Evolutionary conservation across 1,140 invertebrate species (phyloP).

Genomic region (Caenorhabditis briggsae): DNA sequence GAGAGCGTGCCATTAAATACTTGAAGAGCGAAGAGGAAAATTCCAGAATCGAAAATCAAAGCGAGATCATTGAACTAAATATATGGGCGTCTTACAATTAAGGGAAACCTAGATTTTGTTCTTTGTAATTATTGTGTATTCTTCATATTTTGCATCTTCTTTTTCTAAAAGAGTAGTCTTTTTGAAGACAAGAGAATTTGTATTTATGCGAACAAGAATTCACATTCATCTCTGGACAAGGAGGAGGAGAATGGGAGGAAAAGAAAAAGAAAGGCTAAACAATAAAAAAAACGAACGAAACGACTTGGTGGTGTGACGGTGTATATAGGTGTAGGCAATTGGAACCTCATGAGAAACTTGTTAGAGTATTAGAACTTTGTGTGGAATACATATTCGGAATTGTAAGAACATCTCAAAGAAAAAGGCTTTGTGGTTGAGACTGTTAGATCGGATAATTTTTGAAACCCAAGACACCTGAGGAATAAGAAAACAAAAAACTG

Average conservation of each 20-base stretch:
- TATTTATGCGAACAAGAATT: no score
- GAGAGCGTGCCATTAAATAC: not conserved
- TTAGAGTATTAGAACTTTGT: not conserved
- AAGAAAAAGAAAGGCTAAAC: not conserved
- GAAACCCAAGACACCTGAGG: no score
- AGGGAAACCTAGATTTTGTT: not conserved
- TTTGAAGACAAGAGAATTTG: not conserved
- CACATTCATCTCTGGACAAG: no score
- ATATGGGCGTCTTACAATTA: not conserved
- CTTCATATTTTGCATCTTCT: conserved; percentile 21
- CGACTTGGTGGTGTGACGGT: conserved; percentile 31
- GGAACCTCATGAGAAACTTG: not conserved
- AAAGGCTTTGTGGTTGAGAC: no score
- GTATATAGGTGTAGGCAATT: conserved; percentile 1
- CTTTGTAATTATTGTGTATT: conserved; percentile 10
- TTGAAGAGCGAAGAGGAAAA: not conserved
- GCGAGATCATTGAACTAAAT: not conserved
- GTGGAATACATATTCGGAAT: not conserved
- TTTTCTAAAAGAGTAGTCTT: not conserved
- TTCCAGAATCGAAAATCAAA: not conserved
- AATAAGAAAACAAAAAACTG: not conserved
- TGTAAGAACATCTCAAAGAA: no score
- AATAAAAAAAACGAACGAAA: conserved; percentile 34
- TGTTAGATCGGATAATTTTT: no score
- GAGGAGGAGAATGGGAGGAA: not conserved